Conservation (phyloP, 2,797 vertebrate species). For the Eulemur rubriventer region DNA sequence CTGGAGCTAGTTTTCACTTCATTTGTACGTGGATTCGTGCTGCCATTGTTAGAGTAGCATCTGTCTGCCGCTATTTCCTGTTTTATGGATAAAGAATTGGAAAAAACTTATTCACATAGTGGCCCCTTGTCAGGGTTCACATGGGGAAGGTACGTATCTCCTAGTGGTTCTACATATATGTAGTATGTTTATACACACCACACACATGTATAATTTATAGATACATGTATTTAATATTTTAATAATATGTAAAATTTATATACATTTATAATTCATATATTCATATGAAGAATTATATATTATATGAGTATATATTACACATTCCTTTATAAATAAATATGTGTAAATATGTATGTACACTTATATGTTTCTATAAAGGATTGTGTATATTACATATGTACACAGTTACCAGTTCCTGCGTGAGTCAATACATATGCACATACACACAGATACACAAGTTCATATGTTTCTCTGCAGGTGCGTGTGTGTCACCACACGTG, state of each 20-base stretch:
- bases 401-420: background rate
- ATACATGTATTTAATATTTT: background rate
- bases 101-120: background rate
- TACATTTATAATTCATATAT: background rate
- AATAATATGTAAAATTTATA: background rate
- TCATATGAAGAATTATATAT: background rate
- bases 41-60: background rate
- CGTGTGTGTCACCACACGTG: accelerated
- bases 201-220: background rate
- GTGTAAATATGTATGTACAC: background rate
- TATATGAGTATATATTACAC: background rate
- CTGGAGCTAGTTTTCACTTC: background rate
- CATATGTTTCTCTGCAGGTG: accelerated
- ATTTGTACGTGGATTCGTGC: background rate
- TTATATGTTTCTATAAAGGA: background rate
- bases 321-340: background rate
- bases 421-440: background rate
- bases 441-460: background rate
- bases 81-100: background rate
- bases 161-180: too few species aligned
- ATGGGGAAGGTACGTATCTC: background rate
- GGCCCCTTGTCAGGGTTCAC: background rate
- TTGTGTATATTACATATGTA: background rate
- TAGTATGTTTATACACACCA: background rate
- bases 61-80: background rate